These are phyloP conservation scores for Patella vulgata DNA, from an alignment of 1,140 invertebrate genomes.

Conservation along the genomic window DNA sequence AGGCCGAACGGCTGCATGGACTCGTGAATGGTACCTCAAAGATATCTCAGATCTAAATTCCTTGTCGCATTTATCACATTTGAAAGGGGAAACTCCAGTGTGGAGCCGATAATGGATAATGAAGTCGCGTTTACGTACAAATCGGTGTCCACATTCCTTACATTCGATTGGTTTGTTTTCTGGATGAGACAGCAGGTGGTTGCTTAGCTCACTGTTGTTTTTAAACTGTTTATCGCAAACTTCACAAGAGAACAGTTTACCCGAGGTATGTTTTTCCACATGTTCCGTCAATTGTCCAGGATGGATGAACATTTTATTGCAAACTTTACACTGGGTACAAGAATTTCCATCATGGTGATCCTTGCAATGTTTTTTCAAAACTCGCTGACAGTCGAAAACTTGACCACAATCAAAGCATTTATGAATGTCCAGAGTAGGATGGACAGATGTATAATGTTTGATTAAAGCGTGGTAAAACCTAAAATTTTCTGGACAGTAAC, in stretches of 20 bases:
- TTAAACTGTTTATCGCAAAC: neutral
- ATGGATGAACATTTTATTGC: slow-evolving; percentile 4
- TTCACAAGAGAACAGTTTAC: neutral
- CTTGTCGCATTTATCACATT: slow-evolving; percentile 1
- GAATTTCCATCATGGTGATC: neutral
- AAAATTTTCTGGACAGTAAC: too few species aligned
- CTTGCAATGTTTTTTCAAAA: too few species aligned
- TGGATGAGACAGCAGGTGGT: neutral
- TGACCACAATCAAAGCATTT: too few species aligned
- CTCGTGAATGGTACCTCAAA: neutral
- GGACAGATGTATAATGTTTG: too few species aligned
- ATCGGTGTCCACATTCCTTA: neutral
- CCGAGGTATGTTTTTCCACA: neutral
- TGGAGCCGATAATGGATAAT: neutral
- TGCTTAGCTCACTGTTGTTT: neutral
- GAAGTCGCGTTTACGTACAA: neutral
- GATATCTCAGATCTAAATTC: neutral
- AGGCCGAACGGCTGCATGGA: neutral
- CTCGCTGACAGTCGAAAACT: too few species aligned
- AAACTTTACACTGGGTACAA: neutral
- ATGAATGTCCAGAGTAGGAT: too few species aligned
- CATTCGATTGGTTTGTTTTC: slow-evolving; percentile 1
- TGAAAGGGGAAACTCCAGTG: neutral
- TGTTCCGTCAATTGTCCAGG: neutral
- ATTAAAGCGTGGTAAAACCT: too few species aligned